Base-by-base conservation (phyloP, 2,888 invertebrate species). In the Apantesis nais region DNA sequence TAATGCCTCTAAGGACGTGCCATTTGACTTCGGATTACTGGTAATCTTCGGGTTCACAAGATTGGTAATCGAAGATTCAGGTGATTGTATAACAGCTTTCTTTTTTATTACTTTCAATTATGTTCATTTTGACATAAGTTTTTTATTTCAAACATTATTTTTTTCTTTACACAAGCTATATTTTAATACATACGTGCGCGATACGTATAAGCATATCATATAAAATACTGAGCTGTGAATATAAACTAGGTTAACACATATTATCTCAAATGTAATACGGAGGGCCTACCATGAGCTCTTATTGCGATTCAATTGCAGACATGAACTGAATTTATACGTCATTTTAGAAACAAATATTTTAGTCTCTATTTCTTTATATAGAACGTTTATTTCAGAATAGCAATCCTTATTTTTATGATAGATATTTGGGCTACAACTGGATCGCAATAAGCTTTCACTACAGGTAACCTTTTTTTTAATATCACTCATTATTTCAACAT, bases 21-120 rank as follows among this genome's bases (percentile, higher is more conserved):
- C 76, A 76, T 83, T 85, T 82, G 79, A 83, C 76, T 81, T 74
- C 77, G 80, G 82, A 79, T 85, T 81, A 82, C 80, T 70, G 78
- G 76, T 83, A 84, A 86, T 84, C 84, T 79, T 58, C 55, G 41
- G 79, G 84, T 83, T 82, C 79, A 83, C 77, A 78, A 72, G 74
- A 75, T 73, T 68, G 70, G 41, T 68, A 72, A 77, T 75, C 73
- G 68, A 74, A 67, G 64, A 66, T 71, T 72, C 19, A 22, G 44
- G n/a, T 61, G 65, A 78, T 76, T 69, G 63, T 70, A 34, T 70
- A 41, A 66, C 62, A 64, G 65, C 58, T 77, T 66, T 64, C 69
- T 55, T 72, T 77, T 70, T 44, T 58, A 69, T 73, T 68, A 63
- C 25, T 67, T 67, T 48, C 16, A 58, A 58, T 58, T 9, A 12